Conservation (phyloP, 2,797 vertebrate species). For the Peromyscus melanophrys region DNA sequence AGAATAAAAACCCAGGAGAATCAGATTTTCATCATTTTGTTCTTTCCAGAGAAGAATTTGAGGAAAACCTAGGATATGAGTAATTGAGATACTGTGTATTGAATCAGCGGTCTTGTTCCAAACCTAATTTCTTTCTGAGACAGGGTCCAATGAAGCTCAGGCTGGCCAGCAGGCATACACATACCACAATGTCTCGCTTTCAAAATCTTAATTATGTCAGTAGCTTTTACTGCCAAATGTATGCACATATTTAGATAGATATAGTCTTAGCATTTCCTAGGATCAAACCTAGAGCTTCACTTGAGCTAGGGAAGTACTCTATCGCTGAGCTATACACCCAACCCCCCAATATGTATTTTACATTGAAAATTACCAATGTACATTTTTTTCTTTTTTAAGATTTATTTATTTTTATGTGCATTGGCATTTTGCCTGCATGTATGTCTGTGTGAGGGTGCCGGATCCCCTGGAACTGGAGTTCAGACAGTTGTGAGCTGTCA, state of each 20-base stretch:
- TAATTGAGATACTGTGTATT: conserved; percentile 58
- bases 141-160: not conserved
- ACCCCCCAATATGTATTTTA: conserved; percentile 18
- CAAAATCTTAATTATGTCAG: conserved; percentile 29
- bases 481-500: not conserved
- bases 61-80: conserved; percentile 48
- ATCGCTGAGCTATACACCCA: not conserved
- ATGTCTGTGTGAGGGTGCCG: not conserved
- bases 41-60: conserved; percentile 56
- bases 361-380: conserved; percentile 36
- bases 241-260: not conserved
- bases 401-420: not conserved
- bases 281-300: not conserved
- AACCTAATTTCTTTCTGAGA: conserved; percentile 43
- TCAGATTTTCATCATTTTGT: conserved; percentile 57
- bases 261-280: not conserved
- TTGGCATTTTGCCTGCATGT: not conserved
- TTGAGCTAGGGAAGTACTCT: not conserved
- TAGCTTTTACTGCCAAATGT: conserved; percentile 9
- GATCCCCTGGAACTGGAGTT: not conserved
- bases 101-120: conserved; percentile 26
- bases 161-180: not conserved
- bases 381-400: not conserved
- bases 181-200: not conserved
- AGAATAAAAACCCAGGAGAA: conserved; percentile 15